phyloP scores from a whole-genome alignment of 1,140 invertebrate genomes.

The Euglossa dilemma region DNA sequence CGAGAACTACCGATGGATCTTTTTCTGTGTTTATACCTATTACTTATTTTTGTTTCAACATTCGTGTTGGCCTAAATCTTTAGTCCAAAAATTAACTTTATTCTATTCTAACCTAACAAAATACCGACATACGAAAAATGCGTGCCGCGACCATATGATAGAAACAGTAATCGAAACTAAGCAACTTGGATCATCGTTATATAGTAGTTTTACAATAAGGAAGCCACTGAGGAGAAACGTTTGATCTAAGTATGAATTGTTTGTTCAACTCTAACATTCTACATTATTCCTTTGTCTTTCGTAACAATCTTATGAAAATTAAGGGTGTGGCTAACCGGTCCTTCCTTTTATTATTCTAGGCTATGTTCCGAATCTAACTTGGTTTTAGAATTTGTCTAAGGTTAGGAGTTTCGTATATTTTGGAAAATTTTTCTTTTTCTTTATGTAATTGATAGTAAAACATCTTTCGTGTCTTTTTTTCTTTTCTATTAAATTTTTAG shows the following conservation, averaged over 20 bases:
- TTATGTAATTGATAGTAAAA: background rate
- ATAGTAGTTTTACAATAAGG: conserved; percentile 49
- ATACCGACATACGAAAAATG: conserved; percentile 54
- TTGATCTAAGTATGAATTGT: conserved; percentile 63
- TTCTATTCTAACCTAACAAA: conserved; percentile 38
- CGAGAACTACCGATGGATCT: conserved; percentile 64
- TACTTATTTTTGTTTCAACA: conserved; percentile 45
- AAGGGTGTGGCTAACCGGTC: conserved; percentile 64
- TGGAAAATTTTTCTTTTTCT: conserved; percentile 19
- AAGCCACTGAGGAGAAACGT: conserved; percentile 47
- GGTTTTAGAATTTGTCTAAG: conserved; percentile 21
- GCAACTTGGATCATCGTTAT: conserved; percentile 41
- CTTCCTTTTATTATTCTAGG: conserved; percentile 49
- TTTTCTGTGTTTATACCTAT: conserved; percentile 64
- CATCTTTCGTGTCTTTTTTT: background rate
- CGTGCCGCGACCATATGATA: conserved; percentile 62
- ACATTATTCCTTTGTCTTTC: conserved; percentile 17
- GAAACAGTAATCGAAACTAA: conserved; percentile 41
- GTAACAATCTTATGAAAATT: conserved; percentile 29
- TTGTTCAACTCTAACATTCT: background rate
- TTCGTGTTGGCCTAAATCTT: conserved; percentile 38
- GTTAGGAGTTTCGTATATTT: conserved; percentile 45
- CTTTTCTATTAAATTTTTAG: background rate
- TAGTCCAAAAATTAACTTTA: conserved; percentile 36
- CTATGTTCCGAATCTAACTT: conserved; percentile 47